These are phyloP conservation scores for Patagioenas fasciata DNA, from an alignment of 2,113 vertebrate genomes.

Conservation along the genomic window DNA sequence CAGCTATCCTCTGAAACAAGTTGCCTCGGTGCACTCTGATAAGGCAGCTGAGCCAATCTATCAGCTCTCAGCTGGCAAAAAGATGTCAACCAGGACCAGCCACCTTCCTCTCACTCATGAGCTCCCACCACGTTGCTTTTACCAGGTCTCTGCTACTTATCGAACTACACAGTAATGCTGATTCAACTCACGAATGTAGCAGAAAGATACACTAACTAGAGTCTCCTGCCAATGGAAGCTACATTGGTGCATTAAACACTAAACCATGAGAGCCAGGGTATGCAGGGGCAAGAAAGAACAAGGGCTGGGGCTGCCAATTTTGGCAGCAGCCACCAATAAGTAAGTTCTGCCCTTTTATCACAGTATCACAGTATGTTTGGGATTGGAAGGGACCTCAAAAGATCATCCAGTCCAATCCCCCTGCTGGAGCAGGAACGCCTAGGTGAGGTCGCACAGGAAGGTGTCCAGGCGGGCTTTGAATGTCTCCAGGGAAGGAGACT, in stretches of 20 bases:
- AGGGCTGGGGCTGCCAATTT: neutral
- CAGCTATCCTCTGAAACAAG: neutral
- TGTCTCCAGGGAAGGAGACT: too few relatives aligned
- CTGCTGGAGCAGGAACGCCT: too few relatives aligned
- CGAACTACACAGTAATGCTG: neutral
- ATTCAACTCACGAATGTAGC: neutral
- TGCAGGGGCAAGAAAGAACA: neutral
- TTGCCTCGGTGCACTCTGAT: neutral
- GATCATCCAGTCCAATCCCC: too few relatives aligned
- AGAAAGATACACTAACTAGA: neutral
- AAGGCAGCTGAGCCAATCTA: neutral
- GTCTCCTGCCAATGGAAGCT: neutral
- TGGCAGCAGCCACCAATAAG: neutral
- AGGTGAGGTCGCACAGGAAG: too few relatives aligned
- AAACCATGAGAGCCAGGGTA: neutral
- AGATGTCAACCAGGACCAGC: neutral
- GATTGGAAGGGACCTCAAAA: too few relatives aligned
- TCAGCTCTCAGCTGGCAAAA: neutral
- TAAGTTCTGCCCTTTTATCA: neutral
- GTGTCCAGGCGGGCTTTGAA: too few relatives aligned
- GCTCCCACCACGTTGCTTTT: neutral
- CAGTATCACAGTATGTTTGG: too few relatives aligned
- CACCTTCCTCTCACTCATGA: fast-evolving
- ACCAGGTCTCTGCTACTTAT: neutral
- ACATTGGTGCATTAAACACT: neutral